These are phyloP conservation scores for Ophioninae sp. DNA, from an alignment of 2,888 invertebrate species.

Conservation along the genomic window DNA sequence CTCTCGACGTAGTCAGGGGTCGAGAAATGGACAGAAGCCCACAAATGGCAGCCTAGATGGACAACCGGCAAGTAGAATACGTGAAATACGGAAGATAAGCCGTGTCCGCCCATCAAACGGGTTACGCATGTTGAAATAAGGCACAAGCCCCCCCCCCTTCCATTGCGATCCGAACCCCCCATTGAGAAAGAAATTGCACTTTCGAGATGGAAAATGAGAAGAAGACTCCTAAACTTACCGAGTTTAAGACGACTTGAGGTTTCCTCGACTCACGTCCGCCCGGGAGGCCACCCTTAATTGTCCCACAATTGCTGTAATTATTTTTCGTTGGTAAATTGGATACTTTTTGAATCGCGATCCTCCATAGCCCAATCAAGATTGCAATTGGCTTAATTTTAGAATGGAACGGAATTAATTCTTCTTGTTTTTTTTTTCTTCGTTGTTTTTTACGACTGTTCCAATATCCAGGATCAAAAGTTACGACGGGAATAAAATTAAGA, in stretches of 20 bases:
- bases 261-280: neutral
- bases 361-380: too few relatives aligned
- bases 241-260: conserved; percentile 12
- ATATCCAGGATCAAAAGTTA: too few relatives aligned
- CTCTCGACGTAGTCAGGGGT: neutral
- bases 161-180: conserved; percentile 5
- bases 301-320: conserved; percentile 2
- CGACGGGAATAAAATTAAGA: too few relatives aligned
- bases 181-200: conserved; percentile 65
- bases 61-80: too few relatives aligned
- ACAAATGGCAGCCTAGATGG: conserved; percentile 41
- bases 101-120: neutral
- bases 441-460: too few relatives aligned
- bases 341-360: neutral
- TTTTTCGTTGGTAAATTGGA: neutral
- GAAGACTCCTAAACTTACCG: conserved; percentile 16
- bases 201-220: neutral
- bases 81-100: neutral
- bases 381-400: too few relatives aligned
- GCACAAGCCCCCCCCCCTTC: too few relatives aligned
- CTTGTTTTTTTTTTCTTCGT: too few relatives aligned
- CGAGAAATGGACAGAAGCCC: conserved; percentile 34
- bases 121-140: neutral
- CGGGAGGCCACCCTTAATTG: neutral
- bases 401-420: neutral